Evolutionary conservation across 2,888 invertebrate genomes (phyloP), one percentile per base, ranked within the genome.

Genomic region (Rhogogaster chlorosoma): DNA sequence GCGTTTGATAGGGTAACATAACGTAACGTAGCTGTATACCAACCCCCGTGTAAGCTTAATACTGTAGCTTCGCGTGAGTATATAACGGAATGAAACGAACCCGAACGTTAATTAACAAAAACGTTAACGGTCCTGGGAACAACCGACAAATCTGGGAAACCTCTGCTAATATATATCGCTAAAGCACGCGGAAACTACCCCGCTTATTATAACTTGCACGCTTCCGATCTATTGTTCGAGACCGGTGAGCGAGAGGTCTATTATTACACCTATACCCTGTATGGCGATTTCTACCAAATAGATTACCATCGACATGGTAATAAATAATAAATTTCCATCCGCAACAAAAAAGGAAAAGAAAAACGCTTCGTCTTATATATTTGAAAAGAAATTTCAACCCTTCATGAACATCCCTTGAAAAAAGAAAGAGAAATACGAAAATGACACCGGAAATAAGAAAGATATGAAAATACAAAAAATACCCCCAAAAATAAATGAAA

Each of bases 101-200:
- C 18, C 70, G 4, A 70, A 70, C 45, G 75, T 75, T 75, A 75
- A 75, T 75, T 75, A 75, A 75, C 42, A 75, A 75, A 75, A 75
- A 75, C 45, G 22, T 22, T 45, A 45, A 26, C 75, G 45, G 45
- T 49, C 75, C 26, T 45, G 22, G 12, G 71, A 42, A 42, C 10
- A 36, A 42, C 45, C 12, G 45, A 73, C 45, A 73, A 73, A 73
- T 73, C 73, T 73, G 73, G 42, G 73, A 38, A 73, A 45, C 45
- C 70, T 70, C 36, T 75, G 45, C 45, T 42, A 26, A 45, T 61
- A 61, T 75, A 45, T 45, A 75, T 45, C 22, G 75, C 42, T 29
- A 75, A 42, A 75, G 38, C 22, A 75, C 29, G 26, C 73, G 42
- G 73, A 45, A 73, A 45, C n/a, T 45, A 18, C 32, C 0, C 36